Evolutionary conservation across 2,888 invertebrate genomes (phyloP), one percentile per base, ranked within the genome.

Genomic region (Philonicus albiceps): DNA sequence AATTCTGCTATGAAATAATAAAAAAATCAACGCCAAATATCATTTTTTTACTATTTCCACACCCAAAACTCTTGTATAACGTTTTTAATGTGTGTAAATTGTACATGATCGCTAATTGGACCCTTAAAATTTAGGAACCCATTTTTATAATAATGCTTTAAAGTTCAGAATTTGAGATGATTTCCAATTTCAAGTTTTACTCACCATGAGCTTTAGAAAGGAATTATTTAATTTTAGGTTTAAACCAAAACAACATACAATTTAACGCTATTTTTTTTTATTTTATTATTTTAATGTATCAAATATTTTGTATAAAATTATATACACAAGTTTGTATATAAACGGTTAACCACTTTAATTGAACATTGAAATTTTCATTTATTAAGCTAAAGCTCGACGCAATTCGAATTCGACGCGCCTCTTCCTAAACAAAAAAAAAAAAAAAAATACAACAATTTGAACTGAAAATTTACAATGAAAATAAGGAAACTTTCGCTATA

Each of bases 221-320:
- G 16, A 43, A 43, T 11, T 43, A 13, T 43, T 43, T 53, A 19
- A 19, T 19, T 19, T 16, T 7, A 53, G 19, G 19, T 53, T 2
- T 43, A 27, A 34, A 34, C 19, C 43, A 27, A 76, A 19, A 53
- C 16, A 16, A 30, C 7, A 31, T 40, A 1, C 83, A 83, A 83
- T 8, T 83, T 55, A 34, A 34, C 27, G 22, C 83, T 83, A 72
- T 64, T 83, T 43, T 34, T 83, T 83, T 34, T 34, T 34, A 5
- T 6, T 37, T 37, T 37, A n/a, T 53, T 49, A 64, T 64, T 64
- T 64, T 64, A 64, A 64, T 43, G 83, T 83, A 83, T 83, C 83
- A 83, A 83, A 83, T 83, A 64, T 64, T 64, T 72, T 83, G 83
- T 83, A 83, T 83, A 83, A 83, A 83, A 83, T 83, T 83, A 83